phyloP scores from a whole-genome alignment of 2,797 vertebrate species.

The Oophaga sylvatica region DNA sequence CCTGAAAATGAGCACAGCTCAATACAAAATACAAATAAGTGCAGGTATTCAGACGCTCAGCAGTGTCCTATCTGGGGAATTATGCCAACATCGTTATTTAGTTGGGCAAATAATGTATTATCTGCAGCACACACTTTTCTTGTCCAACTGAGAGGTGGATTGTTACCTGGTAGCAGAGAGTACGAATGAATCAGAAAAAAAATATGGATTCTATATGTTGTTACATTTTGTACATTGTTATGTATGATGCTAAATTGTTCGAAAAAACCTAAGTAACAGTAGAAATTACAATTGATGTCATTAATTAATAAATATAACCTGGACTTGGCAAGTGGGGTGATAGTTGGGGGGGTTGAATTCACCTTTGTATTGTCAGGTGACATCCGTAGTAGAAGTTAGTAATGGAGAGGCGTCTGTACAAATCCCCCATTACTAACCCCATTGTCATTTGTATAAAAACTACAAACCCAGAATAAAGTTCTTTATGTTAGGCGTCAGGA shows the following conservation, averaged over 20 bases:
- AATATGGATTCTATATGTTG: neutral
- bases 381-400: too few species aligned
- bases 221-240: neutral
- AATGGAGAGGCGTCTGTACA: too few species aligned
- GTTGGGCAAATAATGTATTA: slow-evolving; percentile 6
- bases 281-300: too few species aligned
- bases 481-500: too few species aligned
- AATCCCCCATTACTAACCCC: too few species aligned
- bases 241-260: neutral
- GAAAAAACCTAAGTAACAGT: neutral
- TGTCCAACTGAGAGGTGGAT: neutral
- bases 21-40: neutral
- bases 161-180: neutral
- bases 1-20: neutral
- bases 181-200: neutral
- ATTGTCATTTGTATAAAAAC: too few species aligned
- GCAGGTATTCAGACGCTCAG: neutral
- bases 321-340: too few species aligned
- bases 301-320: too few species aligned
- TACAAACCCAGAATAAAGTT: too few species aligned
- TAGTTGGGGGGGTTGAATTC: too few species aligned
- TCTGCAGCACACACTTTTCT: neutral
- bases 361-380: too few species aligned
- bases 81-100: slow-evolving; percentile 1
- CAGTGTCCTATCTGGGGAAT: neutral